Conservation (phyloP, 2,888 invertebrate species). For the Poecilobothrus nobilitatus region DNA sequence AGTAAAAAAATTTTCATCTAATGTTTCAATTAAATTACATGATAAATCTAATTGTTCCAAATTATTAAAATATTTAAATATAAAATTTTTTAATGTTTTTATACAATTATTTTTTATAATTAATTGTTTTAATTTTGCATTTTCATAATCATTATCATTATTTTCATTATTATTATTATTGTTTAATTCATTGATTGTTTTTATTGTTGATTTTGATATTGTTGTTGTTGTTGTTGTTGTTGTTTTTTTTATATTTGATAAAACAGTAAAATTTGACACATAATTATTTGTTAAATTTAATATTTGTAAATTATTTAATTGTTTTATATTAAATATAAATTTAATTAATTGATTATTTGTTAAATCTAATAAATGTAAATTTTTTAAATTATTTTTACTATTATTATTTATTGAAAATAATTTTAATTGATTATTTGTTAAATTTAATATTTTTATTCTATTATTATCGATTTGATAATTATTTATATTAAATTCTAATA, state of each 20-base stretch:
- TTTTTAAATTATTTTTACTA: slow-evolving; percentile 14
- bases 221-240: too few species aligned
- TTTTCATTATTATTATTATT: not conserved
- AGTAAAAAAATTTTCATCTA: slow-evolving; percentile 33
- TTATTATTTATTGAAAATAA: slow-evolving; percentile 16
- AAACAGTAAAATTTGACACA: slow-evolving; percentile 20
- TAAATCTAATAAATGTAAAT: slow-evolving; percentile 22
- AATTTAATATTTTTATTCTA: slow-evolving; percentile 17
- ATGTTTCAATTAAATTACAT: slow-evolving; percentile 35
- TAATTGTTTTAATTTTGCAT: slow-evolving; percentile 25
- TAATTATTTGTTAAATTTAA: slow-evolving; percentile 25
- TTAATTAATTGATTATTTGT: slow-evolving; percentile 20
- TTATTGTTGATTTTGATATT: too few species aligned
- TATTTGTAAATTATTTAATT: slow-evolving; percentile 19
- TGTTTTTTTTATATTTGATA: not conserved
- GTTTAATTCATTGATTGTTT: not conserved
- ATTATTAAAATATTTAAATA: slow-evolving; percentile 28
- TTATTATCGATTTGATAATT: slow-evolving; percentile 6
- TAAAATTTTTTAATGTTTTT: slow-evolving; percentile 23
- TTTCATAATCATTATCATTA: not conserved
- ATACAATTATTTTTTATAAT: slow-evolving; percentile 29
- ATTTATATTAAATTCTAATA: slow-evolving; percentile 13
- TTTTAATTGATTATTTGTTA: slow-evolving; percentile 22
- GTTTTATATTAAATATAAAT: slow-evolving; percentile 11
- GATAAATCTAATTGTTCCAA: slow-evolving; percentile 40